Percentiles rank a stretch among this genome's conserved stretches.
Conservation (phyloP, 2,797 vertebrate genomes). For the Pseudomugil gertrudae region DNA sequence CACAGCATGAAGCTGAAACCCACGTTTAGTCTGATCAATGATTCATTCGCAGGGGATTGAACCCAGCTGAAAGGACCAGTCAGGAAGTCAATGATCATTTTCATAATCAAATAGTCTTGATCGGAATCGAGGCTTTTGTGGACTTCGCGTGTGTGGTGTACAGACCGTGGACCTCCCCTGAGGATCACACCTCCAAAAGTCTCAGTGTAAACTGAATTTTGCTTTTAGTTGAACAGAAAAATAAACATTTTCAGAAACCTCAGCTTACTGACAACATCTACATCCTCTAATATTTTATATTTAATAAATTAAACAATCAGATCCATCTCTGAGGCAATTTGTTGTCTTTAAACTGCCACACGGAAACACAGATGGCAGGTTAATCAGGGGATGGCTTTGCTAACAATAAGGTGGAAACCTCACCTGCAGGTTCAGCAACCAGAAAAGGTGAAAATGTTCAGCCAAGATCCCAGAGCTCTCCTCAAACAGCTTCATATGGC, state of each 20-base stretch:
- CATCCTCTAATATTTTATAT: background rate
- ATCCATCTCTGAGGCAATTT: background rate
- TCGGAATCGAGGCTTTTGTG: background rate
- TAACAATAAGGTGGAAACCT: background rate
- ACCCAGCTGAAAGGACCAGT: background rate
- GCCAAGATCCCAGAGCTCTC: background rate
- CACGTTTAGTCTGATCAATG: constrained; percentile 1
- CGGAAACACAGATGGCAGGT: background rate
- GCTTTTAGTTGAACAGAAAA: background rate
- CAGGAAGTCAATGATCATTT: constrained; percentile 7
- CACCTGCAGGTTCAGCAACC: background rate
- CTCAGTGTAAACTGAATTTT: background rate
- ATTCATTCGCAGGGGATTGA: constrained; percentile 20
- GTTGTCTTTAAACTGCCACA: background rate
- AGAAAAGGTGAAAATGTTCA: background rate
- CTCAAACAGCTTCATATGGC: background rate
- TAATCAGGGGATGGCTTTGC: background rate
- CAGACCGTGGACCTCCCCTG: background rate
- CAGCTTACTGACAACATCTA: background rate
- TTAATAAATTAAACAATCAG: background rate
- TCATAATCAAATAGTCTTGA: background rate
- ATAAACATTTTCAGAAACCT: background rate
- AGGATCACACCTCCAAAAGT: background rate
- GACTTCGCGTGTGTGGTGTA: background rate
- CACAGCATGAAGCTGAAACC: constrained; percentile 3